Evolutionary conservation across 2,797 vertebrate genomes (phyloP), one percentile per base, ranked within the genome.

Genomic region (Hoplostethus mediterraneus): DNA sequence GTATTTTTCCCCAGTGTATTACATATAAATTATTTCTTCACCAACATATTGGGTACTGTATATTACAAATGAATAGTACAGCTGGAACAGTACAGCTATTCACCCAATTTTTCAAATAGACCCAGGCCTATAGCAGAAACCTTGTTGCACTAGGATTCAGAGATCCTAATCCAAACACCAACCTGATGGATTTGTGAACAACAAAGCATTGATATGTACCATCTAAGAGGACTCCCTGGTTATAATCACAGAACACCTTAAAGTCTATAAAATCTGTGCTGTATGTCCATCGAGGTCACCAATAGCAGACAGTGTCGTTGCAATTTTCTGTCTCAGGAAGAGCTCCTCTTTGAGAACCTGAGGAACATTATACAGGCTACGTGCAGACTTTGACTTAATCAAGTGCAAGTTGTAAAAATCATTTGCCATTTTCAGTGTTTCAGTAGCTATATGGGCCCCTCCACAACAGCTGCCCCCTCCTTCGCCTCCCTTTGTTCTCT

Each of bases 401-500:
- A 91, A 90, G 86, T 90, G 82, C 87, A 91, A 92, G 87, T 91
- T 90, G 81, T 86, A 86, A 93, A 93, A 91, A 92, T 87, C 67
- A 90, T 92, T 90, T 92, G 84, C 89, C 83, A 92, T 94, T 94
- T 93, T 90, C 88, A 86, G 83, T 84, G 87, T 90, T 90, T 90
- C 88, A 86, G 88, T 86, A 87, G 89, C 82, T 89, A 77, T 84
- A 86, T 67, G 66, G 86, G 85, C 87, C 90, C 82, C 86, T 83
- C 82, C 77, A 84, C 76, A 82, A 89, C 85, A 52, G 63, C 86
- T 87, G 87, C 85, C 83, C 88, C 89, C 81, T 87, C 88, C 83
- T 81, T 85, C 28, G 85, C 87, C 88, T 91, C 86, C 80, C 91
- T 94, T 94, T 94, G 93, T 94, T 93, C 92, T 93, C 88, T 79